Percentiles rank a stretch among this genome's conserved stretches.
phyloP scores from a whole-genome alignment of 2,888 invertebrate genomes.

The Amorpha juglandis region DNA sequence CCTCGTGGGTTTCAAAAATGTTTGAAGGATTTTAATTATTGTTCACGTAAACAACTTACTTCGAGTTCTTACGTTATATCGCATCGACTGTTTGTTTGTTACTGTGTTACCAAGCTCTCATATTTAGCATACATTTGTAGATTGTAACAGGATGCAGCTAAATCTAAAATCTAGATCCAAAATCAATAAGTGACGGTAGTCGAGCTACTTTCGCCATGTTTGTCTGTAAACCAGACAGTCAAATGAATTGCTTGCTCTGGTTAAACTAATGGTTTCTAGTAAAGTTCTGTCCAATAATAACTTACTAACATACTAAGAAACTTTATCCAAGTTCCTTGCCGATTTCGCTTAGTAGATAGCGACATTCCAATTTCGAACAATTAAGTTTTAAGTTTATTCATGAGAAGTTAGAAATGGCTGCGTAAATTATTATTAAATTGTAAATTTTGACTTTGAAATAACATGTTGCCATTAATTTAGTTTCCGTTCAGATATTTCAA shows the following conservation, averaged over 20 bases:
- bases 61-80: too few relatives aligned
- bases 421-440: background rate
- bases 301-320: background rate
- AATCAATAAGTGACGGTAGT: background rate
- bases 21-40: too few relatives aligned
- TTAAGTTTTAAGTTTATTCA: background rate
- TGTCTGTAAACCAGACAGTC: background rate
- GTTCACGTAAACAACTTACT: too few relatives aligned
- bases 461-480: background rate
- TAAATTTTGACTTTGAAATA: constrained; percentile 10
- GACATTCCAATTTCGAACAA: background rate
- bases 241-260: background rate
- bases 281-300: too few relatives aligned
- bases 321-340: background rate
- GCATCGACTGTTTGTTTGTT: too few relatives aligned
- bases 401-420: background rate
- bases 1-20: too few relatives aligned
- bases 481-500: constrained; percentile 5
- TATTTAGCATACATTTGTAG: background rate
- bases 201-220: background rate
- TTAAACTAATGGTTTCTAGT: background rate
- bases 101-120: too few relatives aligned
- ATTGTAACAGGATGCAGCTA: background rate
- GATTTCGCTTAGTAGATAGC: background rate
- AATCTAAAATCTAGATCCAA: background rate